Evolutionary conservation across 2,797 vertebrate genomes (phyloP).

Genomic region (Gadopsis marmoratus): DNA sequence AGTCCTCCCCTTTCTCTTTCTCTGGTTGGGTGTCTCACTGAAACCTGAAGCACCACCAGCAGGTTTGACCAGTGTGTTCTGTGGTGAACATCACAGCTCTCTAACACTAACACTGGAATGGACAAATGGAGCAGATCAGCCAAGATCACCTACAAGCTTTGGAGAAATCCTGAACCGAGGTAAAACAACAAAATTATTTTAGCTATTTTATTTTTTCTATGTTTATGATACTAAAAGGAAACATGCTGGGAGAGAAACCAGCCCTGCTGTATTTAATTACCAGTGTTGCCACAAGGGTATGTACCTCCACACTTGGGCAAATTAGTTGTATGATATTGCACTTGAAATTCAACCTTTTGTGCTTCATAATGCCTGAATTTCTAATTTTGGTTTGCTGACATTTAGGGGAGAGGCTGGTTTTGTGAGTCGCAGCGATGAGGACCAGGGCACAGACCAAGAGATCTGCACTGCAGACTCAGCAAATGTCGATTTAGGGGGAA

Average conservation of each 20-base stretch:
- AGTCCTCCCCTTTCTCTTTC: slow-evolving; percentile 25
- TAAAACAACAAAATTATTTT: slow-evolving; percentile 30
- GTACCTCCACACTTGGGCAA: background rate
- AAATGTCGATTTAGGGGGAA: background rate
- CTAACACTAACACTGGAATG: slow-evolving; percentile 53
- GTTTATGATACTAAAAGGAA: background rate
- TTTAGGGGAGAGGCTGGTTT: slow-evolving; percentile 38
- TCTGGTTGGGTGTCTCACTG: slow-evolving; percentile 28
- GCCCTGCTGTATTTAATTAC: background rate
- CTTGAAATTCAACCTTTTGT: background rate
- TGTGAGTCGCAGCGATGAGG: slow-evolving; percentile 48
- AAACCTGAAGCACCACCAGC: slow-evolving; percentile 34
- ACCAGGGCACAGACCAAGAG: slow-evolving; percentile 56
- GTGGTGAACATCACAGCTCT: background rate
- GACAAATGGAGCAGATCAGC: slow-evolving; percentile 18
- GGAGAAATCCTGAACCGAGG: slow-evolving; percentile 69
- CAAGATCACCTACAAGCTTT: slow-evolving; percentile 62
- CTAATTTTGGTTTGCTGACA: slow-evolving; percentile 26
- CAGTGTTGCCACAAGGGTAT: background rate
- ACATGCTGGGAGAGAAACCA: background rate
- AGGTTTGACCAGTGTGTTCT: slow-evolving; percentile 34
- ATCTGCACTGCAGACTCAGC: slow-evolving; percentile 46
- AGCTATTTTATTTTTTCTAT: background rate
- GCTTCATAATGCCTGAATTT: background rate
- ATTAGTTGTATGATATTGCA: no score